Conservation (phyloP, 1,140 invertebrate genomes). For the Pantala flavescens region DNA sequence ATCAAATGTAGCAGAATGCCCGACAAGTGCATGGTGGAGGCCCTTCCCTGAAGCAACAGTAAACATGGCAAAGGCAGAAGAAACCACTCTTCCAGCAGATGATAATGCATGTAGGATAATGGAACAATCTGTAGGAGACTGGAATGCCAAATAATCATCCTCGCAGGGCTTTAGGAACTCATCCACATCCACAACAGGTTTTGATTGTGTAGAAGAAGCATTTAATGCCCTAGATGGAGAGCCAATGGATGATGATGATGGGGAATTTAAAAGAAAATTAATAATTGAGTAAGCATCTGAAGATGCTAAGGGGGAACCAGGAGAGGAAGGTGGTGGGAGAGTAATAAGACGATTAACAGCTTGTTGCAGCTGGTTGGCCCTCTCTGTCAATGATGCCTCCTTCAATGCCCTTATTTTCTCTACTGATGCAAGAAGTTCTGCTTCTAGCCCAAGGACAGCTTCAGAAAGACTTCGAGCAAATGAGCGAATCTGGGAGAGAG, state of each 20-base stretch:
- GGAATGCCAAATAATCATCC: background rate
- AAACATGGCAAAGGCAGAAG: background rate
- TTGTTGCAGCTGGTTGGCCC: background rate
- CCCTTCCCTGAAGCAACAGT: constrained; percentile 10
- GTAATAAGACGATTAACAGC: constrained; percentile 26
- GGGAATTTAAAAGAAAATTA: constrained; percentile 23
- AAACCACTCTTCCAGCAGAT: background rate
- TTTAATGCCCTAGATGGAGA: constrained; percentile 17
- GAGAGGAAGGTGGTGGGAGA: constrained; percentile 33
- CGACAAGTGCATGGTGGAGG: background rate
- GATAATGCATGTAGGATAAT: background rate
- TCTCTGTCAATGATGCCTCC: background rate
- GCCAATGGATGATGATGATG: constrained; percentile 28
- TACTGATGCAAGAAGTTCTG: background rate
- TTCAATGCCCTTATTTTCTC: background rate
- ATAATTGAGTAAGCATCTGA: constrained; percentile 33
- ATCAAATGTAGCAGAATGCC: background rate
- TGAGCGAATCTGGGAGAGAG: background rate
- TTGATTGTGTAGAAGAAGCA: constrained; percentile 19
- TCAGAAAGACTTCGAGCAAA: background rate
- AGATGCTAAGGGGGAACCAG: constrained; percentile 25
- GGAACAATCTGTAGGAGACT: background rate
- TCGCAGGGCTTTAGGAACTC: constrained; percentile 7
- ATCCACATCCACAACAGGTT: background rate
- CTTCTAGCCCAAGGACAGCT: background rate